phyloP scores from a whole-genome alignment of 2,888 invertebrate species.

The Listrodromus nycthemerus region DNA sequence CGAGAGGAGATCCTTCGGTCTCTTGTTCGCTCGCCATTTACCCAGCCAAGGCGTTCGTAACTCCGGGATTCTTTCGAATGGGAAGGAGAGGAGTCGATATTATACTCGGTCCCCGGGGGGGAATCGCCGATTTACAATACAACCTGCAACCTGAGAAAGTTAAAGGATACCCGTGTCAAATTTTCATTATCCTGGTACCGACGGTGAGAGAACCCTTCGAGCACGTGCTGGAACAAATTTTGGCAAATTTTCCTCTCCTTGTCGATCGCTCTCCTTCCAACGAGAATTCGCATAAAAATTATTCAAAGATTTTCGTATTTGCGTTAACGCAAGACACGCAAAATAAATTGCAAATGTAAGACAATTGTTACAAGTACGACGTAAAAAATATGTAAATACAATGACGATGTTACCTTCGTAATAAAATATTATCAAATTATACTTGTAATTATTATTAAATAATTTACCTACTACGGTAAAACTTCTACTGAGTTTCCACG shows the following conservation, averaged over 20 bases:
- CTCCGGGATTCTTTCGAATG: conserved; percentile 42
- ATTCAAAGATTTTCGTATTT: too few species aligned
- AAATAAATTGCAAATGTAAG: too few species aligned
- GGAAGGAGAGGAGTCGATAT: conserved; percentile 53
- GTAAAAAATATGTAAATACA: too few species aligned
- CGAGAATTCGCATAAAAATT: neutral
- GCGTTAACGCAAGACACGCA: too few species aligned
- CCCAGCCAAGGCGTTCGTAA: conserved; percentile 59
- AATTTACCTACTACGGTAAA: too few species aligned
- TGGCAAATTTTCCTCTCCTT: conserved; percentile 12
- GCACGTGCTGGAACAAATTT: conserved; percentile 54
- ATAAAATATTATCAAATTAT: too few species aligned
- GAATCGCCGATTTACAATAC: conserved; percentile 49
- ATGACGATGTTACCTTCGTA: too few species aligned
- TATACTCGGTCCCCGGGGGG: conserved; percentile 50
- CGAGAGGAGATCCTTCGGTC: conserved; percentile 14
- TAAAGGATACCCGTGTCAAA: conserved; percentile 31
- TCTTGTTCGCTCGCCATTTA: conserved; percentile 42
- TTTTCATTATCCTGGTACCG: conserved; percentile 36
- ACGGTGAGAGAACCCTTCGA: conserved; percentile 43
- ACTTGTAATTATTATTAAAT: too few species aligned
- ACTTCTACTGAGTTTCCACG: too few species aligned
- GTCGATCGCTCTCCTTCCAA: neutral
- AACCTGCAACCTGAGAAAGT: conserved; percentile 58
- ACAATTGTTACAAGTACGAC: too few species aligned